Conservation (phyloP, 2,888 invertebrate genomes). For the Tryphoninae sp. region DNA sequence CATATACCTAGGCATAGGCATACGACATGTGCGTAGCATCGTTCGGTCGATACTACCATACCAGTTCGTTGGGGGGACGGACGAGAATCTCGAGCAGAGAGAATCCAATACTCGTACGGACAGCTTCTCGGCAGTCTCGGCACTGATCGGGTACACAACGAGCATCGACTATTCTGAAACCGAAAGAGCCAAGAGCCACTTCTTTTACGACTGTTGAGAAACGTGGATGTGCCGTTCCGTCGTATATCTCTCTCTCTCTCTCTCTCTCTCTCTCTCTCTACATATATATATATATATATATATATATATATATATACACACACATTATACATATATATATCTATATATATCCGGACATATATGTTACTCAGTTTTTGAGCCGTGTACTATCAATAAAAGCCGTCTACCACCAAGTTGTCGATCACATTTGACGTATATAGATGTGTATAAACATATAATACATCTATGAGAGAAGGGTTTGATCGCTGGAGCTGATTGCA, state of each 20-base stretch:
- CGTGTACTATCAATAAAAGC: neutral
- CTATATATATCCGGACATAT: no score
- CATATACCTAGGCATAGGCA: neutral
- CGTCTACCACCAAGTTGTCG: conserved; percentile 17
- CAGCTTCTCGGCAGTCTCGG: neutral
- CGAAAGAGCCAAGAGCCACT: conserved; percentile 22
- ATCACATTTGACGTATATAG: neutral
- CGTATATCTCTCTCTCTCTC: neutral
- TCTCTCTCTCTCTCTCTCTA: no score
- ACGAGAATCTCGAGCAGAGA: conserved; percentile 37
- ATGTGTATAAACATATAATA: neutral
- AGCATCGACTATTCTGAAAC: conserved; percentile 37
- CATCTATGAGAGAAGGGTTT: conserved; percentile 4
- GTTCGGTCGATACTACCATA: conserved; percentile 39
- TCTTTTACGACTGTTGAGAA: conserved; percentile 35
- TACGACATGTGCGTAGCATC: conserved; percentile 22
- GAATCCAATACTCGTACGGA: conserved; percentile 29
- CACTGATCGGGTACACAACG: no score
- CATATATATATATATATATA: no score
- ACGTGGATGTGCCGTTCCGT: neutral
- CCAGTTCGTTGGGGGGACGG: conserved; percentile 1
- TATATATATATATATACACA: no score
- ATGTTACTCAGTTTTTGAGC: neutral
- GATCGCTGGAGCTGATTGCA: neutral
- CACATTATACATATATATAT: no score